phyloP scores from a whole-genome alignment of 2,113 vertebrate species.

The Cacatua alba region DNA sequence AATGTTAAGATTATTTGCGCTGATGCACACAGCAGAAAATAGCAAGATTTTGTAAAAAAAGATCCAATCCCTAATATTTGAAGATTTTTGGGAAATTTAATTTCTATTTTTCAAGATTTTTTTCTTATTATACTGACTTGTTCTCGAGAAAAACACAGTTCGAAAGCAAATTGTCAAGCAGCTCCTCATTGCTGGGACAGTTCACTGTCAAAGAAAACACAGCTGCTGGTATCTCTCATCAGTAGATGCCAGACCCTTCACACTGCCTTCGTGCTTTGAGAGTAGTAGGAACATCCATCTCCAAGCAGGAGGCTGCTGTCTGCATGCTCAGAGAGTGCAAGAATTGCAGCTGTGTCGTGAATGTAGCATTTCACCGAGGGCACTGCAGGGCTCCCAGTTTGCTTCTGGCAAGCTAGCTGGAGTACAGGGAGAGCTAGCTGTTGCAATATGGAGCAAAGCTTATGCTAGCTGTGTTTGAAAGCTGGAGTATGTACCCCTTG shows the following conservation, averaged over 20 bases:
- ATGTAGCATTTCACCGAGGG: background rate
- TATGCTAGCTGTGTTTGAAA: background rate
- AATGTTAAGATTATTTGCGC: background rate
- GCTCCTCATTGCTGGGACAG: background rate
- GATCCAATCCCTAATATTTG: background rate
- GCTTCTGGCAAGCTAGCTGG: background rate
- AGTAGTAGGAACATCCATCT: background rate
- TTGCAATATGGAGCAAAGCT: background rate
- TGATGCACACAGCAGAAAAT: background rate
- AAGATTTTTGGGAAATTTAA: background rate
- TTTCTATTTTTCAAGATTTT: background rate
- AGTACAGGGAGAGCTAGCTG: accelerated
- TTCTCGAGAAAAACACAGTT: background rate
- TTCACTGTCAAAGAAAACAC: background rate
- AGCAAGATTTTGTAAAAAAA: background rate
- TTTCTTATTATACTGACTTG: background rate
- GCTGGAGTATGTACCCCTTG: background rate
- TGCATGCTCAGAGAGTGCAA: background rate
- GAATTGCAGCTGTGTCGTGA: background rate
- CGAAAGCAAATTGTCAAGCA: background rate
- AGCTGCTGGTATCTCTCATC: background rate
- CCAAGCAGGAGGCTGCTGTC: background rate
- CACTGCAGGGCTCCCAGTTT: background rate
- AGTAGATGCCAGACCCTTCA: background rate
- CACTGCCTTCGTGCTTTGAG: background rate